Base-by-base conservation (phyloP, 2,797 vertebrate genomes). In the Cuculus canorus region DNA sequence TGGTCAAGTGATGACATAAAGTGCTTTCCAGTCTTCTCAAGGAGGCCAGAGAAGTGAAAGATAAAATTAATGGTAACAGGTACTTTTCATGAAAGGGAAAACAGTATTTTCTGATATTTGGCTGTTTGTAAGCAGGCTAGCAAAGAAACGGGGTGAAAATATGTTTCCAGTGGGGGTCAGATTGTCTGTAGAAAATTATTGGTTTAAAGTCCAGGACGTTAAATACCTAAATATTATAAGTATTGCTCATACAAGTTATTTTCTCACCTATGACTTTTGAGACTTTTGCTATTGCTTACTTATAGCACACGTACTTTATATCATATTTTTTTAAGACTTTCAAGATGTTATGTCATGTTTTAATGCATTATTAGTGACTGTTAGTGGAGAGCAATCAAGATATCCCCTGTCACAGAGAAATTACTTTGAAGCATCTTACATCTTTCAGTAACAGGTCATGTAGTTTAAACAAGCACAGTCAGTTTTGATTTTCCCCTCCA, bases 391-490 rank as follows among this genome's bases (percentile, higher is more conserved):
- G 75, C 66, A 93, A 50, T 85, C 96, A 87, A 77, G 33, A 66
- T 39, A 41, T 83, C 37, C 33, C 33, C 9, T 88, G 23, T 80
- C 5, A 0, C 47, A 82, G 50, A 65, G 81, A 93, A 82, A 33
- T 91, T 5, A 63, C 53, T 95, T 92, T 54, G 3, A 95, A 87
- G 65, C 88, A 72, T 96, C 72, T 96, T 97, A 76, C 71, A 53
- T 95, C 48, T 92, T 92, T 97, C 80, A 95, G 35, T 93, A 80
- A 76, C 96, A 96, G 95, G 86, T 97, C 92, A 88, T n/a, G 37
- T 85, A 85, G 45, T 94, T 93, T 96, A 93, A 92, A 95, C 92
- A 96, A 95, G 56, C 53, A 71, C 60, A 48, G 6, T 33, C 39
- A 75, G 65, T 88, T 93, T 83, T n/a, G 54, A 76, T 95, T 94